Evolutionary conservation across 1,140 invertebrate genomes (phyloP), one percentile per base, ranked within the genome.

Genomic region (Drosophila tsacasi): DNA sequence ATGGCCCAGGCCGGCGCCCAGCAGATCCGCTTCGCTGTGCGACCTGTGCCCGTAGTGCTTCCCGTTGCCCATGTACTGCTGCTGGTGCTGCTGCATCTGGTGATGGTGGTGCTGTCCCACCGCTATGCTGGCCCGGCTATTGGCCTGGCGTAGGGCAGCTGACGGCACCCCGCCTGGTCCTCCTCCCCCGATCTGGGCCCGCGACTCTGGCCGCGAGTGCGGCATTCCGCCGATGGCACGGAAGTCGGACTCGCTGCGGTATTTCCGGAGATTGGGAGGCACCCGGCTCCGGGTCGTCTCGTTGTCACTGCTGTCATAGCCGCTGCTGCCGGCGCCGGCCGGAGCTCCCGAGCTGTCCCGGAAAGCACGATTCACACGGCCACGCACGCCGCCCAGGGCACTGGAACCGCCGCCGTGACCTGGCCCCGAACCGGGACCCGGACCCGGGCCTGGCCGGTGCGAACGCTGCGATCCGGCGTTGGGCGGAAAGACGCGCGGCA

Each of bases 401-500:
- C 92, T 87, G 47, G 92, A 93, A 30, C 49, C 49, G 15, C 84
- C 91, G 5, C 91, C 63, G 15, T 65, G 63, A 25, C 63, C 81
- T 19, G 81, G 81, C 2, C 77, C 76, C 0, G 81, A 60, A 1
- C 84, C 91, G 19, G 82, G 89, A 27, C 90, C 87, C 21, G 92
- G 76, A 68, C 94, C 94, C 7, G 93, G 87, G 5, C 87, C 91
- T 7, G 93, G 93, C 23, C 85, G 81, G 79, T 93, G 92, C 27
- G 95, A 95, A 35, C 95, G 93, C 79, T 95, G 94, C 10, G 95
- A 95, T 15, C 95, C 94, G 50, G 95, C 95, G 65, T 95, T 95
- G 1, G 97, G 97, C 23, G 97, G 97, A 91, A 98, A 96, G 0
- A 98, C 98, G 39, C 98, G 94, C 0, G 98, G 98, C 49, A 98